A percentile compares a stretch with the other conserved stretches of the same genome.
Conservation (phyloP, 2,797 vertebrate species). For the Sebastiscus tertius region DNA sequence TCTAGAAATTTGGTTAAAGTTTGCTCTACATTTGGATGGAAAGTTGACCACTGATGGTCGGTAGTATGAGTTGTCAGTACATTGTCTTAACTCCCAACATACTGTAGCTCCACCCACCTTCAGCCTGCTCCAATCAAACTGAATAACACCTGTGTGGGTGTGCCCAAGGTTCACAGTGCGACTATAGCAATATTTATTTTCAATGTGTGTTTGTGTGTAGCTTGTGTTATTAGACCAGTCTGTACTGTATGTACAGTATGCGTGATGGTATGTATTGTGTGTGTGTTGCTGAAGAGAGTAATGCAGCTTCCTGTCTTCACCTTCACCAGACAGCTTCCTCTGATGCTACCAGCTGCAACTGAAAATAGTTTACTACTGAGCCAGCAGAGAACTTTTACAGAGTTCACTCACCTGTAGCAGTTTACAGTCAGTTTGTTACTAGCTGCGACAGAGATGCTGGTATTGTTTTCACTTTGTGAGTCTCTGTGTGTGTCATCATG, state of each 20-base stretch:
- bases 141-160: not conserved
- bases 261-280: not conserved
- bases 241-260: constrained; percentile 10
- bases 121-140: not conserved
- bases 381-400: not conserved
- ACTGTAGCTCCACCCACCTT: not conserved
- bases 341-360: not conserved
- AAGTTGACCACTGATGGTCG: not conserved
- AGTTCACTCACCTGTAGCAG: not conserved
- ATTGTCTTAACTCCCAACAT: not conserved
- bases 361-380: not conserved
- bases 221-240: not conserved
- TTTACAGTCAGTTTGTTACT: not conserved
- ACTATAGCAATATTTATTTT: not conserved
- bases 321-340: constrained; percentile 21
- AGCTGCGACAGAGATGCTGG: no score
- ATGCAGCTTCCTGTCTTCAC: constrained; percentile 20
- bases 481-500: no score
- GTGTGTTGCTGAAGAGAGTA: not conserved
- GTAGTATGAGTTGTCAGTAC: not conserved
- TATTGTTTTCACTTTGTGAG: no score
- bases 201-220: not conserved
- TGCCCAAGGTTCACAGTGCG: not conserved
- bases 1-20: not conserved
- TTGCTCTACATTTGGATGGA: not conserved